Evolutionary conservation across 2,888 invertebrate genomes (phyloP), one percentile per base, ranked within the genome.

Genomic region (Muschampia plurimacula): DNA sequence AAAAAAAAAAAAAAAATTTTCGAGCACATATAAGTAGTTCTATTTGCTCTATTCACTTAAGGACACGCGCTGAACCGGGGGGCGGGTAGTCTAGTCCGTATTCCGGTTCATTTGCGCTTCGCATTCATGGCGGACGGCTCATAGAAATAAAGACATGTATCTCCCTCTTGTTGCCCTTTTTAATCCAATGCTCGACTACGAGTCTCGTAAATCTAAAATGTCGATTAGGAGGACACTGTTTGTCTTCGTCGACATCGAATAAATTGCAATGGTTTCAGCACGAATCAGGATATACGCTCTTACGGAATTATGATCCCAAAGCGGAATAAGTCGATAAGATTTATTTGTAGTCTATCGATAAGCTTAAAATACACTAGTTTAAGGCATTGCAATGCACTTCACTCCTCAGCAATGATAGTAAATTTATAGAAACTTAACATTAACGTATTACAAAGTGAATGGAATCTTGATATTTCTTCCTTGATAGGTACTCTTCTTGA

Each of bases 211-310:
- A 88, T 88, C 85, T 85, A 79, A 80, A 81, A 84, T 79, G 82
- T 84, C 86, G 85, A 88, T 88, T 85, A 87, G 77, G 77, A 78
- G 82, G 81, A 81, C 80, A 84, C 79, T 82, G 83, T 83, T 85
- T 84, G 83, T 82, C 77, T 78, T 78, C 76, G 77, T 75, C 75
- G 81, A 80, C 82, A 83, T 82, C 81, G 80, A 83, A 87, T 88
- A 87, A 88, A 88, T 88, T 84, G 86, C 85, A 83, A 86, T 85
- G 83, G 85, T 85, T 81, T 71, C 68, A 32, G 36, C 44, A 36
- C 60, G 62, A 36, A 69, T 68, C 67, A 76, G 76, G 78, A 79
- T 80, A 81, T 76, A 79, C 81, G 65, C 46, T 55, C 77, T 81
- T 80, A 76, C 75, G 75, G 79, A 75, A 81, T 85, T 83, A 83